Conservation (phyloP, 2,113 vertebrate species). For the Erythrocercus mccallii region DNA sequence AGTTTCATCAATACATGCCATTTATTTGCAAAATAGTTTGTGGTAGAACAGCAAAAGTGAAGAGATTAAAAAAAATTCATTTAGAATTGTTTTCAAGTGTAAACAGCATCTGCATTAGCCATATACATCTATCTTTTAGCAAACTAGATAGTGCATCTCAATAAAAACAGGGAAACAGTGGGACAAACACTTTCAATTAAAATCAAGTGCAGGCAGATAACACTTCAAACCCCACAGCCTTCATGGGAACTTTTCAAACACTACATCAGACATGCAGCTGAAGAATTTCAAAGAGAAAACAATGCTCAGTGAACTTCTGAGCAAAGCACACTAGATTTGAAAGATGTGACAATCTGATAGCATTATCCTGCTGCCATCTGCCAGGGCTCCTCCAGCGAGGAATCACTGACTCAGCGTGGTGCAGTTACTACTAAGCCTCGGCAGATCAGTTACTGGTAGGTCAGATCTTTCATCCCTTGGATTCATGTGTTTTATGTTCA, state of each 20-base stretch:
- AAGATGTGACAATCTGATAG: slow-evolving; percentile 24
- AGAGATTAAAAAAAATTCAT: not conserved
- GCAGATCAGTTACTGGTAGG: not conserved
- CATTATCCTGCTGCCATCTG: slow-evolving; percentile 13
- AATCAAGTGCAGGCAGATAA: not conserved
- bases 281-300: slow-evolving; percentile 46
- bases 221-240: not conserved
- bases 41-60: not conserved
- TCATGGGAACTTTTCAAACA: not conserved
- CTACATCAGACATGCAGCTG: not conserved
- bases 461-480: not conserved
- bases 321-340: slow-evolving; percentile 12
- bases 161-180: not conserved
- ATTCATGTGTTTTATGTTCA: not conserved
- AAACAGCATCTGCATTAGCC: not conserved
- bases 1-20: not conserved
- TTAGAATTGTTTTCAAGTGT: not conserved
- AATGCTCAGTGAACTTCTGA: slow-evolving; percentile 25
- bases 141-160: not conserved
- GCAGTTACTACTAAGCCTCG: not conserved
- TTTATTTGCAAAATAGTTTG: not conserved
- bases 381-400: not conserved
- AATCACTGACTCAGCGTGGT: not conserved
- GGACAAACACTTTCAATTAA: not conserved
- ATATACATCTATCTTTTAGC: not conserved